These are phyloP conservation scores for Drosophila carrolli DNA, from an alignment of 1,140 invertebrate genomes.

Conservation along the genomic window DNA sequence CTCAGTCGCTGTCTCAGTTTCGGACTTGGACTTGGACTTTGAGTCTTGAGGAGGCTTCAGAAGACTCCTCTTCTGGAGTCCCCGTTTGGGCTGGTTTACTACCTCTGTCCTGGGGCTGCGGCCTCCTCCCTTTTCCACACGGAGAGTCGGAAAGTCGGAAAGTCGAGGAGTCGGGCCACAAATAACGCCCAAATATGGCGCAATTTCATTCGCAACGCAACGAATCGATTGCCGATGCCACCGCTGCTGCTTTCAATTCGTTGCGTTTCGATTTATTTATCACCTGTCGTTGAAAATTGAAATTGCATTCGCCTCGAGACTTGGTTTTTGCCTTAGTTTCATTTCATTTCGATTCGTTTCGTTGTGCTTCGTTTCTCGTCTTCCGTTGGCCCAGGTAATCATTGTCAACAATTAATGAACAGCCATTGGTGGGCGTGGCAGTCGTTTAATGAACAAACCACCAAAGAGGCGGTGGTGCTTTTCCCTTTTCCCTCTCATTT, in stretches of 20 bases:
- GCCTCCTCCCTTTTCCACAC: constrained; percentile 18
- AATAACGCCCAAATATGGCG: constrained; percentile 83
- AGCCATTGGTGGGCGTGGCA: constrained; percentile 68
- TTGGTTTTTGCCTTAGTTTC: constrained; percentile 42
- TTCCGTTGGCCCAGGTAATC: constrained; percentile 64
- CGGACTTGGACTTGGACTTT: constrained; percentile 15
- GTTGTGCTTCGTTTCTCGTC: constrained; percentile 16
- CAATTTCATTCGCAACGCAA: constrained; percentile 77
- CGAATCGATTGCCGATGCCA: constrained; percentile 74
- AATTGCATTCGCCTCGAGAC: constrained; percentile 71
- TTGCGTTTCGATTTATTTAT: constrained; percentile 82
- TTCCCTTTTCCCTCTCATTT: background rate
- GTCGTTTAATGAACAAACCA: constrained; percentile 71
- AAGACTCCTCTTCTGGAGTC: background rate
- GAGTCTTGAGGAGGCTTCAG: background rate
- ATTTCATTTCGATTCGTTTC: constrained; percentile 17
- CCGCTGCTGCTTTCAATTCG: constrained; percentile 70
- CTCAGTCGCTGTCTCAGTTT: background rate
- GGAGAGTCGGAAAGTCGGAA: constrained; percentile 8
- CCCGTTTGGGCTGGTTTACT: constrained; percentile 7
- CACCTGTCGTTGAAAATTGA: constrained; percentile 83
- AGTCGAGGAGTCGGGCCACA: constrained; percentile 45
- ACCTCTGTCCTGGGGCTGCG: constrained; percentile 25
- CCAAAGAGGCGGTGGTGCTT: constrained; percentile 25
- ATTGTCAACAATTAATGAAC: constrained; percentile 83